These are phyloP conservation scores for Trichonephila inaurata DNA, from an alignment of 1,140 invertebrate species.

Conservation along the genomic window DNA sequence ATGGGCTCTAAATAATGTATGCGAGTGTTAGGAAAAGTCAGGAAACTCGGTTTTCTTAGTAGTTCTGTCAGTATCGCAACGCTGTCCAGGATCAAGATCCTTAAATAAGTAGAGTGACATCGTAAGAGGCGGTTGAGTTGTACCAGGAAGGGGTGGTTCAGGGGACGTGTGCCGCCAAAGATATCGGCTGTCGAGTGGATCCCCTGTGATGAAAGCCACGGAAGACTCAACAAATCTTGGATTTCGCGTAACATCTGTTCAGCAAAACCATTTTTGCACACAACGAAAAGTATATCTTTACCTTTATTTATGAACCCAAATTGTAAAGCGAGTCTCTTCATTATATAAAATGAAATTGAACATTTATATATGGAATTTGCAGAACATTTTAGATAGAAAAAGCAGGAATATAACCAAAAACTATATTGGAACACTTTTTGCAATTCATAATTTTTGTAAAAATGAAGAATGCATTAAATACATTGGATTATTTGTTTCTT, in stretches of 20 bases:
- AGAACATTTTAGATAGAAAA: no score
- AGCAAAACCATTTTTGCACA: neutral
- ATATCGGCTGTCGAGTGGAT: slow-evolving; percentile 49
- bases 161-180: slow-evolving; percentile 41
- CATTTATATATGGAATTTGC: no score
- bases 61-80: neutral
- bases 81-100: neutral
- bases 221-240: neutral
- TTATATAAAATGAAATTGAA: no score
- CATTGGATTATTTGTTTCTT: no score
- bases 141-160: slow-evolving; percentile 54
- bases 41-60: no score
- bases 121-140: slow-evolving; percentile 63
- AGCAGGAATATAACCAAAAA: no score
- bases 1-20: no score
- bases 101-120: slow-evolving; percentile 56
- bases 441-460: no score
- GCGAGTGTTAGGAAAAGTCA: no score
- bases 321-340: no score
- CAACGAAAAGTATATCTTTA: neutral
- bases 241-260: slow-evolving; percentile 6
- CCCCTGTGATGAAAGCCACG: neutral
- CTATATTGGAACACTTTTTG: no score
- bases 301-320: neutral
- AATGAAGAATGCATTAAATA: no score